Evolutionary conservation across 2,797 vertebrate genomes (phyloP).

Genomic region (Pseudomugil tenellus): DNA sequence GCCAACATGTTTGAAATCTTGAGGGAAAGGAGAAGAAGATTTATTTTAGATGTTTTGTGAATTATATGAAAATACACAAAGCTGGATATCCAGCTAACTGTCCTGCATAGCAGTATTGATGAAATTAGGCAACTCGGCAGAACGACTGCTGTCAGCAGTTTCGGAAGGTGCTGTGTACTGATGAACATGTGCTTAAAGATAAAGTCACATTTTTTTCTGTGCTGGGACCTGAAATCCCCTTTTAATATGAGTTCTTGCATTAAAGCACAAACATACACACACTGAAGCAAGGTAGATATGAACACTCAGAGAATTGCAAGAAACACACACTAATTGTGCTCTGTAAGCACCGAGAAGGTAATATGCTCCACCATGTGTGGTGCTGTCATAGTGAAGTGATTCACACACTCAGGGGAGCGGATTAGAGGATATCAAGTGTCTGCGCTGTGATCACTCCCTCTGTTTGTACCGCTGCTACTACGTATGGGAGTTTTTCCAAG

Average conservation of each 20-base stretch:
- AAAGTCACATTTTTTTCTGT: slow-evolving; percentile 41
- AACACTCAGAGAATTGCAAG: slow-evolving; percentile 24
- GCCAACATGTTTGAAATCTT: slow-evolving; percentile 56
- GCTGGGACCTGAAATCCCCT: slow-evolving; percentile 42
- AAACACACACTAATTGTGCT: slow-evolving; percentile 33
- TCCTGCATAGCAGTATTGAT: slow-evolving; percentile 18
- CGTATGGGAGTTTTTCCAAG: slow-evolving; percentile 51
- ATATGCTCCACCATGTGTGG: slow-evolving; percentile 54
- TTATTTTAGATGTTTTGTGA: slow-evolving; percentile 33
- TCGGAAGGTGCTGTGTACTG: slow-evolving; percentile 24
- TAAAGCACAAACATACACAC: slow-evolving; percentile 2
- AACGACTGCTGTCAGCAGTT: slow-evolving; percentile 43
- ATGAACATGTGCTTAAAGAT: slow-evolving; percentile 43
- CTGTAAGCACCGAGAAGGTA: slow-evolving; percentile 31
- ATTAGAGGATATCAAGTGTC: slow-evolving; percentile 59
- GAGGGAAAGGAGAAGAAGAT: slow-evolving; percentile 34
- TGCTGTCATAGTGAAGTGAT: slow-evolving; percentile 46
- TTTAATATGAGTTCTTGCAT: slow-evolving; percentile 17
- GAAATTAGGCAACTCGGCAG: slow-evolving; percentile 24
- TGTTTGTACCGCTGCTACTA: background rate
- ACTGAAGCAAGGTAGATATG: slow-evolving; percentile 1
- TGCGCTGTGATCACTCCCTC: slow-evolving; percentile 10
- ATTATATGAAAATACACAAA: slow-evolving; percentile 29
- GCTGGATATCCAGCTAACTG: background rate
- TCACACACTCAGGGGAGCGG: slow-evolving; percentile 14